phyloP scores from a whole-genome alignment of 2,113 vertebrate genomes.

The Epinephelus cyanopodus region DNA sequence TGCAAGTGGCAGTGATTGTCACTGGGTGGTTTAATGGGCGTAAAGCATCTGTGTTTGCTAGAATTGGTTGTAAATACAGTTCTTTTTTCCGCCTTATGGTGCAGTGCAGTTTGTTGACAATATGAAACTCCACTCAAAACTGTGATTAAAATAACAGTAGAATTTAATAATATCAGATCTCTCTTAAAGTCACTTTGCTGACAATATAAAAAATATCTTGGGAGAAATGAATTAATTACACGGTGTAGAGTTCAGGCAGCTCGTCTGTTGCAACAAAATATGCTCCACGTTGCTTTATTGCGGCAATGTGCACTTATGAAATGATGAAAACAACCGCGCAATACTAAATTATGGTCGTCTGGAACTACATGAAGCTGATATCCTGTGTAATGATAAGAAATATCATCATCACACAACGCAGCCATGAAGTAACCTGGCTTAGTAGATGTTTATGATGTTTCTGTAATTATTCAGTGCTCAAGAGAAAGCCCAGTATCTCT shows the following conservation, averaged over 20 bases:
- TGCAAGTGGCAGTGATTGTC: background rate
- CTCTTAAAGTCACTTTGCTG: background rate
- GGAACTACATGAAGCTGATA: conserved; percentile 1
- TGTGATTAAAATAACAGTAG: background rate
- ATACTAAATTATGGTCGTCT: conserved; percentile 7
- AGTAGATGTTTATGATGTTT: conserved; percentile 29
- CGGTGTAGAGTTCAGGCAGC: background rate
- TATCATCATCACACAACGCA: background rate
- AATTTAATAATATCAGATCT: background rate
- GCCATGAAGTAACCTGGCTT: conserved; percentile 2
- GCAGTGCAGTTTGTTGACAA: background rate
- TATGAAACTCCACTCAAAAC: background rate
- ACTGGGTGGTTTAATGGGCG: background rate
- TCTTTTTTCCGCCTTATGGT: background rate
- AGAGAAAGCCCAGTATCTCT: background rate
- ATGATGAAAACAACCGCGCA: background rate
- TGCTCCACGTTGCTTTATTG: background rate
- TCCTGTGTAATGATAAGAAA: conserved; percentile 1
- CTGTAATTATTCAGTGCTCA: conserved; percentile 20
- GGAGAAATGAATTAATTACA: background rate
- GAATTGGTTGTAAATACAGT: background rate
- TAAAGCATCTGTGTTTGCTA: background rate
- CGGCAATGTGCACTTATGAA: background rate
- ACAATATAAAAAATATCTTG: background rate
- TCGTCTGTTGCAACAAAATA: background rate